These are phyloP conservation scores for Neoascia interrupta DNA, from an alignment of 2,888 invertebrate genomes.

Conservation along the genomic window DNA sequence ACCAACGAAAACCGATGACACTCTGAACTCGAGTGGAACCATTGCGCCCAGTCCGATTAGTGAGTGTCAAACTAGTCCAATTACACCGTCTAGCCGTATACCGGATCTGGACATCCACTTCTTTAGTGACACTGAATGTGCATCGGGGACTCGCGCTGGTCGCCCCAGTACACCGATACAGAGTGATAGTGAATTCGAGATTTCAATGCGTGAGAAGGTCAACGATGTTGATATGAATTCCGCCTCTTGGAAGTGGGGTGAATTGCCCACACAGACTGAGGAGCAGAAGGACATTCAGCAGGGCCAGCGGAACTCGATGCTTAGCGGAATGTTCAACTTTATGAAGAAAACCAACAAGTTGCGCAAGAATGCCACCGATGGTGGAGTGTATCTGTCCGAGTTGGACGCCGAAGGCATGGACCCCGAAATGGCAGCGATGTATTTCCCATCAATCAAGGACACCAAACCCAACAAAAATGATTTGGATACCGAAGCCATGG, in stretches of 20 bases:
- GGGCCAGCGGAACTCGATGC: conserved; percentile 84
- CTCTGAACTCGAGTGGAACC: conserved; percentile 73
- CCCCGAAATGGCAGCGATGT: conserved; percentile 93
- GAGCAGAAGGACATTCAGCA: conserved; percentile 75
- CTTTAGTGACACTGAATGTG: conserved; percentile 95
- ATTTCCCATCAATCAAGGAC: too few relatives aligned
- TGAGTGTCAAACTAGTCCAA: conserved; percentile 71
- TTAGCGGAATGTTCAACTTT: conserved; percentile 95
- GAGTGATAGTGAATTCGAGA: conserved; percentile 96
- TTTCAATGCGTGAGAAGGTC: conserved; percentile 80
- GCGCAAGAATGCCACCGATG: conserved; percentile 81
- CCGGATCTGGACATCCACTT: conserved; percentile 89
- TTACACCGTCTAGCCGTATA: conserved; percentile 78
- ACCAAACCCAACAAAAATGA: too few relatives aligned
- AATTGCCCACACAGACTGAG: conserved; percentile 83
- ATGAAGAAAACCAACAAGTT: conserved; percentile 88
- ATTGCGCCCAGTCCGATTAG: conserved; percentile 73
- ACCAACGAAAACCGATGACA: conserved; percentile 75
- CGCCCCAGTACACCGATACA: conserved; percentile 92
- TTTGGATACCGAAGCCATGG: conserved; percentile 90
- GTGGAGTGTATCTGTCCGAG: conserved; percentile 94
- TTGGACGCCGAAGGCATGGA: conserved; percentile 91
- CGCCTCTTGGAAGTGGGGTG: conserved; percentile 93
- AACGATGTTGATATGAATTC: conserved; percentile 74
- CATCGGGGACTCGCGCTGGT: conserved; percentile 84